Percentiles rank a stretch among this genome's conserved stretches.
Evolutionary conservation across 2,113 vertebrate species (phyloP).

Genomic region (Coregonus clupeaformis): DNA sequence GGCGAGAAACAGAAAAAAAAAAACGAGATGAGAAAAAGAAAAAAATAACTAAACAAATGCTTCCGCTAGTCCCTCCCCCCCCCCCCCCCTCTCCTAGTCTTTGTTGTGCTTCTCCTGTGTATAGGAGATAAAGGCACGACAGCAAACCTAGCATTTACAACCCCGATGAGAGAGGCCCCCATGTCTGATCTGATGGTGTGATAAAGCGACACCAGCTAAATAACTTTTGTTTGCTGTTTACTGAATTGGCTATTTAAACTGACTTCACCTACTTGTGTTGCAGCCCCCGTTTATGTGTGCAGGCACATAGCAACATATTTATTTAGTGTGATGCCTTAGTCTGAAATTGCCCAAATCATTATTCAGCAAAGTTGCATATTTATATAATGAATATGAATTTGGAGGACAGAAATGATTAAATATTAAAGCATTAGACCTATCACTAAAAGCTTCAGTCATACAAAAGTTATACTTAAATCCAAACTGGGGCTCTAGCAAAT

Average conservation of each 20-base stretch:
- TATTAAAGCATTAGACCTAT: no score
- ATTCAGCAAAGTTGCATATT: constrained; percentile 46
- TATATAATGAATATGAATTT: no score
- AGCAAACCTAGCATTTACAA: not conserved
- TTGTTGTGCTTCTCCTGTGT: constrained; percentile 19
- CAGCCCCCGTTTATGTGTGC: not conserved
- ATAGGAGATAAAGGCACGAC: constrained; percentile 29
- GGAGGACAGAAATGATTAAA: no score
- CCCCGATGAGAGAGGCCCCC: not conserved
- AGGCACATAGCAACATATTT: constrained; percentile 5
- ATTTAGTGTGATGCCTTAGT: constrained; percentile 24
- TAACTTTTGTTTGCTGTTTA: constrained; percentile 4
- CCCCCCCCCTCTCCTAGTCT: not conserved
- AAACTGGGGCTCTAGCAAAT: no score
- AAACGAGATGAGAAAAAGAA: not conserved
- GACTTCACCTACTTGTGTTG: constrained; percentile 22
- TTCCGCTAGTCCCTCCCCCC: no score
- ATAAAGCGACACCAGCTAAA: not conserved
- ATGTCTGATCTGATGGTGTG: constrained; percentile 3
- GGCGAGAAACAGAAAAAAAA: not conserved
- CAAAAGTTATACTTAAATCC: no score
- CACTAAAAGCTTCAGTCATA: no score
- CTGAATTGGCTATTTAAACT: constrained; percentile 12
- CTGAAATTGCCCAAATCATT: constrained; percentile 27
- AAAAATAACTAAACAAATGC: not conserved